Evolutionary conservation across 37 sponge, comb jelly and placozoan species (phyloP).

Genomic region (Halisarca cf. caerulea): DNA sequence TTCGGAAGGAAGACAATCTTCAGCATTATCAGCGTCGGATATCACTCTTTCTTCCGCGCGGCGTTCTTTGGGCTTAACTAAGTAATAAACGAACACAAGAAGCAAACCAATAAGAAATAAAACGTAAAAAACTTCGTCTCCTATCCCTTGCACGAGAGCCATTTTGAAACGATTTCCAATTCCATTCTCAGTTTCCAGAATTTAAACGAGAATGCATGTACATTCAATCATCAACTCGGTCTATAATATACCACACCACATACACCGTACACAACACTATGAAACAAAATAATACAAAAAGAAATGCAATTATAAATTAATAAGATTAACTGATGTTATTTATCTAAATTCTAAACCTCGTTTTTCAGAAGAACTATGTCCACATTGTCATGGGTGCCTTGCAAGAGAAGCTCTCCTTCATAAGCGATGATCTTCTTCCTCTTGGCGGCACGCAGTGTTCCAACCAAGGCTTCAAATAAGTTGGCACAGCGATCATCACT

Average conservation of each 20-base stretch:
- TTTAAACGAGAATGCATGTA: no score
- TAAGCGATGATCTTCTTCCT: conserved; percentile 89
- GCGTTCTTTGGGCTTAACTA: not conserved
- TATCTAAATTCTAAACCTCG: not conserved
- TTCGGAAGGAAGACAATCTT: no score
- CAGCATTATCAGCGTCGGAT: no score
- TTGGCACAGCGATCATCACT: conserved; percentile 88
- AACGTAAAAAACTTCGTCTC: conserved; percentile 10
- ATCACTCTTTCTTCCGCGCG: no score
- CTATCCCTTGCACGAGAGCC: conserved; percentile 10
- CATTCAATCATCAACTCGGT: no score
- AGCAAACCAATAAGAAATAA: not conserved
- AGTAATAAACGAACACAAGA: not conserved
- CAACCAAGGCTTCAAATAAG: conserved; percentile 90
- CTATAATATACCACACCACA: no score
- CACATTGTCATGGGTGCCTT: conserved; percentile 86
- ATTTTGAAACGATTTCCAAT: no score
- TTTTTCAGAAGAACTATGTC: conserved; percentile 74
- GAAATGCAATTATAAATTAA: not conserved
- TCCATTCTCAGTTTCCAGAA: no score
- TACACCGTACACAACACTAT: no score
- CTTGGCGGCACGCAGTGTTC: conserved; percentile 88
- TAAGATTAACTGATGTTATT: not conserved
- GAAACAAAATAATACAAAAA: conserved; percentile 1
- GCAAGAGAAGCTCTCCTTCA: conserved; percentile 81